Percentiles rank a stretch among this genome's conserved stretches.
These are phyloP conservation scores for Himalopsyche japonica DNA, from an alignment of 2,888 invertebrate species.

Conservation along the genomic window DNA sequence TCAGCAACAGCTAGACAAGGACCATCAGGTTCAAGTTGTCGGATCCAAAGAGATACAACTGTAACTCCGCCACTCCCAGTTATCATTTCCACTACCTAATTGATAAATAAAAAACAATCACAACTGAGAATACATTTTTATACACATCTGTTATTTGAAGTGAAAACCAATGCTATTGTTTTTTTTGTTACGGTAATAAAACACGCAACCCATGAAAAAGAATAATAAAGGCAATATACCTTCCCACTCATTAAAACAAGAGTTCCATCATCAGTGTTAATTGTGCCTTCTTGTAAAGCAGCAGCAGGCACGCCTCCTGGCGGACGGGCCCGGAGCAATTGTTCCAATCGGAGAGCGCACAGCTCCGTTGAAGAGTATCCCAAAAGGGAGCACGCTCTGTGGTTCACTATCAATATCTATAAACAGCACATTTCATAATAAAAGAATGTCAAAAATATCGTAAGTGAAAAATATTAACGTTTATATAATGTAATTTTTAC, in stretches of 20 bases:
- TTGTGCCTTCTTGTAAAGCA: slow-evolving; percentile 57
- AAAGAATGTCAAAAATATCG: too few relatives aligned
- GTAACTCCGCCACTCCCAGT: slow-evolving; percentile 60
- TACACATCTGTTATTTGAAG: too few relatives aligned
- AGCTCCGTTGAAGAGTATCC: slow-evolving; percentile 62
- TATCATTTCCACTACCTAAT: slow-evolving; percentile 63
- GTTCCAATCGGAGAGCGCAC: slow-evolving; percentile 57
- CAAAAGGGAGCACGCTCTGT: slow-evolving; percentile 65
- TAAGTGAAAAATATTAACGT: too few relatives aligned
- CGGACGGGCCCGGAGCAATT: slow-evolving; percentile 58
- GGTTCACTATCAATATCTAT: slow-evolving; percentile 70
- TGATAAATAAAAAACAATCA: slow-evolving; percentile 27
- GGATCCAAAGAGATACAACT: slow-evolving; percentile 69
- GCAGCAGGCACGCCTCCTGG: slow-evolving; percentile 56
- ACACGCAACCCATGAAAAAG: too few relatives aligned
- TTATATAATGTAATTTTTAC: slow-evolving; percentile 45
- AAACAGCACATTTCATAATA: slow-evolving; percentile 26
- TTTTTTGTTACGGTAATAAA: too few relatives aligned
- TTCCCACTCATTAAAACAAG: slow-evolving; percentile 67
- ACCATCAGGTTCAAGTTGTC: slow-evolving; percentile 60
- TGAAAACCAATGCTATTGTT: too few relatives aligned
- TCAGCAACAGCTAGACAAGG: slow-evolving; percentile 69
- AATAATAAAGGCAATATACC: slow-evolving; percentile 46
- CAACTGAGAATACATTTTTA: neutral
- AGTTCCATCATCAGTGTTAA: slow-evolving; percentile 60